Conservation (phyloP, 2,113 vertebrate genomes). For the Grus americana region DNA sequence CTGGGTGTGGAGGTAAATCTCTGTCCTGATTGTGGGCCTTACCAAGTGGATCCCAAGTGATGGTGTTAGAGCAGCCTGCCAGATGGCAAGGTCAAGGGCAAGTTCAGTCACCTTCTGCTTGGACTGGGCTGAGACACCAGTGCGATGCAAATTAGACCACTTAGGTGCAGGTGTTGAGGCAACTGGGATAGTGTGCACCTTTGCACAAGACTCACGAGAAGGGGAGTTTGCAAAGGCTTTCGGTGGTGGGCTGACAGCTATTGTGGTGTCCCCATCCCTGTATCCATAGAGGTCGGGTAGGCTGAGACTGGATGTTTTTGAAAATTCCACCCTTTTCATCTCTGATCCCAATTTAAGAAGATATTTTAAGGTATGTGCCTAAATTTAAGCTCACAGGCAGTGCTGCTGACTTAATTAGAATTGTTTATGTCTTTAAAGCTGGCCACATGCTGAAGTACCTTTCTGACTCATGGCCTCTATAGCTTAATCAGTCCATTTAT, state of each 20-base stretch:
- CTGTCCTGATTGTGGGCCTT: neutral
- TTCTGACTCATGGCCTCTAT: conserved; percentile 55
- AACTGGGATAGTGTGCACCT: accelerated
- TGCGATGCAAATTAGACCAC: neutral
- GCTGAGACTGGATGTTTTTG: neutral
- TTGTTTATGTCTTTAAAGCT: conserved; percentile 56
- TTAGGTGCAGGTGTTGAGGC: neutral
- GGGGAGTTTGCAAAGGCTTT: neutral
- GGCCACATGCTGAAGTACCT: neutral
- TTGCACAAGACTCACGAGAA: neutral
- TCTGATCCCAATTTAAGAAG: conserved; percentile 30
- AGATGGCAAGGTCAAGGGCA: neutral
- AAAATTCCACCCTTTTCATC: neutral
- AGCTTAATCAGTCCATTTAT: conserved; percentile 45
- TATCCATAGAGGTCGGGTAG: neutral
- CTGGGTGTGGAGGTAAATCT: neutral
- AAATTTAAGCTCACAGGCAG: conserved; percentile 38
- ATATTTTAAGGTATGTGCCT: conserved; percentile 41
- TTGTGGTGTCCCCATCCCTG: neutral
- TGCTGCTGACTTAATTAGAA: conserved; percentile 46
- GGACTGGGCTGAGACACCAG: neutral
- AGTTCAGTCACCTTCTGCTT: neutral
- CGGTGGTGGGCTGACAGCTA: neutral
- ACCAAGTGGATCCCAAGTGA: neutral
- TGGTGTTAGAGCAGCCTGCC: neutral